Evolutionary conservation across 92 coral and sea anemone species (phyloP).

Genomic region (Zoanthus solanderi): DNA sequence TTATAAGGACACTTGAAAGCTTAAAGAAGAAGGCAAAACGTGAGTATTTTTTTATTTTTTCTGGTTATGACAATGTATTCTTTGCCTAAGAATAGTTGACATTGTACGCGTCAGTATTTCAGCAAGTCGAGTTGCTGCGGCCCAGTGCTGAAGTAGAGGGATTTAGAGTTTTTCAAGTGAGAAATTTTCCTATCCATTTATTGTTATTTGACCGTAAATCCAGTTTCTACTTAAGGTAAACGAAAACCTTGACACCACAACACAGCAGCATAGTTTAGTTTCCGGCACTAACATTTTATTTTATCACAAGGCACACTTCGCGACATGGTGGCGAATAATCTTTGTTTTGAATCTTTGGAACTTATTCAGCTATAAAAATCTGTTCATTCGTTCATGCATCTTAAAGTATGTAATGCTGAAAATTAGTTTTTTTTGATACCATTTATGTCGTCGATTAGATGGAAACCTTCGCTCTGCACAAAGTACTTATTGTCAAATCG

Average conservation of each 20-base stretch:
- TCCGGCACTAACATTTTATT: conserved; percentile 7
- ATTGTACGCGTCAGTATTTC: conserved; percentile 2
- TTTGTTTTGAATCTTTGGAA: not conserved
- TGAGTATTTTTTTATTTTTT: conserved; percentile 47
- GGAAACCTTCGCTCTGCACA: not conserved
- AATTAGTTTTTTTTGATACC: not conserved
- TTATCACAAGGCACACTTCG: not conserved
- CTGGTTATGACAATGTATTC: not conserved
- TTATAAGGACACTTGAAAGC: conserved; percentile 78
- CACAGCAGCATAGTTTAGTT: conserved; percentile 20
- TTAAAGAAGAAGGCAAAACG: conserved; percentile 78
- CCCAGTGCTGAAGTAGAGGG: conserved; percentile 17
- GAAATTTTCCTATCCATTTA: not conserved
- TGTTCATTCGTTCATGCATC: not conserved
- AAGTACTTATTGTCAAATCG: not conserved
- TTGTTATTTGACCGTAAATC: not conserved
- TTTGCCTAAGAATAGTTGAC: conserved; percentile 1
- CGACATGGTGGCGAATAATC: not conserved
- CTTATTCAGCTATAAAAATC: not conserved
- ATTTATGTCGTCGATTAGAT: not conserved
- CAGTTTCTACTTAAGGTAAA: not conserved
- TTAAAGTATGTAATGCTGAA: not conserved
- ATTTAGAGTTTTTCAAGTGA: not conserved
- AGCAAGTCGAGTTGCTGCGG: conserved; percentile 20
- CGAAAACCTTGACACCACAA: not conserved